These are phyloP conservation scores for Phalacrocorax carbo DNA, from an alignment of 2,113 vertebrate species.

Conservation along the genomic window DNA sequence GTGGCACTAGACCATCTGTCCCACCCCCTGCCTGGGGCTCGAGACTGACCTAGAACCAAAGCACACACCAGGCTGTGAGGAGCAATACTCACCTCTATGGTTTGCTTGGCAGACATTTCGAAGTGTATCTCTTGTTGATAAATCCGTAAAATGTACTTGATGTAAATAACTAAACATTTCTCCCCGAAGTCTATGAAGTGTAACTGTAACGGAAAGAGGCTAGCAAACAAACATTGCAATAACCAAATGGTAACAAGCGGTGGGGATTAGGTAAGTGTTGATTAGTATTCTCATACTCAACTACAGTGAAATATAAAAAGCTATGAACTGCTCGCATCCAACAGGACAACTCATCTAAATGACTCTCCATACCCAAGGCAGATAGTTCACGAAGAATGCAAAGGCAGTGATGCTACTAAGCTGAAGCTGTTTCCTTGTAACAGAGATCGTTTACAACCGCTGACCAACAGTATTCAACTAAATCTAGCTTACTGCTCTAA, in stretches of 20 bases:
- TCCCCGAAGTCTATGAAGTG: background rate
- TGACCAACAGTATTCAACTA: background rate
- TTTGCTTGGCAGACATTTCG: constrained; percentile 37
- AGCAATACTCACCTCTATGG: constrained; percentile 6
- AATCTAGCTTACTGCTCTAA: background rate
- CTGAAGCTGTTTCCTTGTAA: background rate
- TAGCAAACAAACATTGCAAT: background rate
- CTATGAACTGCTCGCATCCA: background rate
- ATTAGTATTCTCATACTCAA: background rate
- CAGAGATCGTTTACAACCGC: background rate
- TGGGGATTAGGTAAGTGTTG: background rate
- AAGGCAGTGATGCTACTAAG: background rate
- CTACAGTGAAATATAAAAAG: background rate
- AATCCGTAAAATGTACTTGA: constrained; percentile 53
- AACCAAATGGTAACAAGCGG: constrained; percentile 4
- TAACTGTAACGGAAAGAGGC: constrained; percentile 27
- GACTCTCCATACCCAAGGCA: background rate
- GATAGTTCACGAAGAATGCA: background rate
- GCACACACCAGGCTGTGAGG: background rate
- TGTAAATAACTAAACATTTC: constrained; percentile 55
- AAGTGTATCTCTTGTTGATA: constrained; percentile 28
- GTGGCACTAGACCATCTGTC: constrained; percentile 19
- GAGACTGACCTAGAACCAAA: background rate
- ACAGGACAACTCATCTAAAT: background rate
- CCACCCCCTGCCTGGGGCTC: background rate